phyloP scores from a whole-genome alignment of 1,140 invertebrate genomes.

The Tribolium madens region DNA sequence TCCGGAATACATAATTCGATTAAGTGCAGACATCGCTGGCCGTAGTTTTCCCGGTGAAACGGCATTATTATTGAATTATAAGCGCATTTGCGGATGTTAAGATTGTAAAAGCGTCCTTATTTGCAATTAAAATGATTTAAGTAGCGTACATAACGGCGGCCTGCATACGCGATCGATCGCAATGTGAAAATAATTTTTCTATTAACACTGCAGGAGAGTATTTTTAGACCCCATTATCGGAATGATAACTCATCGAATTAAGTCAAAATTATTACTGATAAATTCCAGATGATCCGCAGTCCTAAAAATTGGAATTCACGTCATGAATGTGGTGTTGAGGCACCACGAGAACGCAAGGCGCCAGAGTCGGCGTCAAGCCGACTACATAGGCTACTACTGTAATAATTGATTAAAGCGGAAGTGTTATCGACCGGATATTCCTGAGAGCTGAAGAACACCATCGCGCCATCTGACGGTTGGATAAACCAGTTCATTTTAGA shows the following conservation, averaged over 20 bases:
- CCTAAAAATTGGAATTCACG: not conserved
- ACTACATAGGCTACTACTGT: slow-evolving; percentile 26
- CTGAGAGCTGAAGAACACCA: slow-evolving; percentile 15
- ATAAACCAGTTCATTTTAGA: not conserved
- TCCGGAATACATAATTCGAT: slow-evolving; percentile 6
- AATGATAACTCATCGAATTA: not conserved
- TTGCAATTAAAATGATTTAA: slow-evolving; percentile 39
- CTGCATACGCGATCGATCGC: not conserved
- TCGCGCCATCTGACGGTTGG: slow-evolving; percentile 48
- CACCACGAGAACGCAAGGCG: slow-evolving; percentile 23
- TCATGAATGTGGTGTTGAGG: slow-evolving; percentile 1
- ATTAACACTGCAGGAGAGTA: slow-evolving; percentile 6
- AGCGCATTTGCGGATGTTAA: slow-evolving; percentile 29
- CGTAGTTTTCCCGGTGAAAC: slow-evolving; percentile 7
- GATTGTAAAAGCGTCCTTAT: slow-evolving; percentile 32
- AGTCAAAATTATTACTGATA: too few relatives aligned
- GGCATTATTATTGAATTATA: slow-evolving; percentile 19
- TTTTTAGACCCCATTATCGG: slow-evolving; percentile 8
- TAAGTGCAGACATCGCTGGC: not conserved
- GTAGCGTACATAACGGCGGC: not conserved
- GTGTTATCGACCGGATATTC: slow-evolving; percentile 49
- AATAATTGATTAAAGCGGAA: slow-evolving; percentile 54
- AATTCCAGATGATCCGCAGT: not conserved
- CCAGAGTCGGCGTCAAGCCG: slow-evolving; percentile 41
- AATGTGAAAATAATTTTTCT: slow-evolving; percentile 22